phyloP scores from a whole-genome alignment of 2,888 invertebrate species.

The Tryphoninae sp. region DNA sequence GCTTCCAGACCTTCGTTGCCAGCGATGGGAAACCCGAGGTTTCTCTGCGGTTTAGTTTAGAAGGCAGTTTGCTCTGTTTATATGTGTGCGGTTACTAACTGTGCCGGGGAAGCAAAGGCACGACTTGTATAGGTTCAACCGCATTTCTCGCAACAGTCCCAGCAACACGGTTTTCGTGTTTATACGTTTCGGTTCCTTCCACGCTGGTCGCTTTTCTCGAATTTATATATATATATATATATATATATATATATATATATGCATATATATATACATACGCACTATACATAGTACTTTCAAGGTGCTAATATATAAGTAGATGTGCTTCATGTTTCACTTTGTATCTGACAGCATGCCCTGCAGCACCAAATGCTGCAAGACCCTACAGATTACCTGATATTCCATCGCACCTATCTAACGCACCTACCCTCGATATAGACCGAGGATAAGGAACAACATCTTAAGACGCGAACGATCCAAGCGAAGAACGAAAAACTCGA shows the following conservation, averaged over 20 bases:
- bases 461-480: too few relatives aligned
- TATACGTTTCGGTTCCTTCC: conserved; percentile 17
- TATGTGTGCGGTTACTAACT: conserved; percentile 74
- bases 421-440: too few relatives aligned
- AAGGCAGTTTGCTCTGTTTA: conserved; percentile 76
- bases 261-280: neutral
- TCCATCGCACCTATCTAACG: too few relatives aligned
- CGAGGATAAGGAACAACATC: too few relatives aligned
- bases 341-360: too few relatives aligned
- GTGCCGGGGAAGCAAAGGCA: conserved; percentile 63
- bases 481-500: too few relatives aligned
- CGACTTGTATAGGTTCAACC: conserved; percentile 65
- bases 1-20: conserved; percentile 55
- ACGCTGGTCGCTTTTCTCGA: neutral
- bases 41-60: conserved; percentile 74
- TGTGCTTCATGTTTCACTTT: too few relatives aligned
- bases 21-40: conserved; percentile 63
- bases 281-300: too few relatives aligned
- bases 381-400: too few relatives aligned
- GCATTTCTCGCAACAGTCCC: conserved; percentile 58
- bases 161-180: conserved; percentile 51
- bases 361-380: too few relatives aligned
- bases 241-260: too few relatives aligned
- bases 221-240: neutral
- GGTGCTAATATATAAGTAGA: too few relatives aligned